Evolutionary conservation across 2,888 invertebrate species (phyloP).

Genomic region (Sinhomidia bicolor): DNA sequence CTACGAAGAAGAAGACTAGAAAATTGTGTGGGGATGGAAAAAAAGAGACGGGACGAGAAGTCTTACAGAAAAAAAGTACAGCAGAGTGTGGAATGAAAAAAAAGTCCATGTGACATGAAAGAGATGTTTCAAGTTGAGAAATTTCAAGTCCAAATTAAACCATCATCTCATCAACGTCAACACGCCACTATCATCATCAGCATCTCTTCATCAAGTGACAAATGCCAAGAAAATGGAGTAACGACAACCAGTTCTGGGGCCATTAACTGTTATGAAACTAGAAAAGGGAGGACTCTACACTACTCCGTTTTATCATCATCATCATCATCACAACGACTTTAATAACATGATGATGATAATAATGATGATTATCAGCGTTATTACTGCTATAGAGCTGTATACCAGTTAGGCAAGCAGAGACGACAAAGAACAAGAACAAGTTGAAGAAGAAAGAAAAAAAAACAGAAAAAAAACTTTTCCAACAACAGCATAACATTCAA

Average conservation of each 20-base stretch:
- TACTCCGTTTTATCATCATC: background rate
- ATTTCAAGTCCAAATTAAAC: conserved; percentile 64
- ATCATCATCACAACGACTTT: background rate
- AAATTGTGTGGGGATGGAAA: background rate
- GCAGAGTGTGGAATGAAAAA: conserved; percentile 11
- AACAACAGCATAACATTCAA: no score
- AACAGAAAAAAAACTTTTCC: conserved; percentile 17
- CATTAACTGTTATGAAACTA: conserved; percentile 51
- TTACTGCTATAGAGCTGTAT: no score
- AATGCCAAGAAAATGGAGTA: conserved; percentile 64
- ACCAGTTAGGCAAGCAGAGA: no score
- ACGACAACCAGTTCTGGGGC: conserved; percentile 27
- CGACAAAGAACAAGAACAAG: no score
- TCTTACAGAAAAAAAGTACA: no score
- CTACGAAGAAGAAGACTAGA: background rate
- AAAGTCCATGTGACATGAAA: conserved; percentile 53
- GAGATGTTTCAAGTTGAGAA: conserved; percentile 61
- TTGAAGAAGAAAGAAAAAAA: no score
- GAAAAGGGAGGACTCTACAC: conserved; percentile 45
- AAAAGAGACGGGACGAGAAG: background rate
- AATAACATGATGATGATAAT: conserved; percentile 16
- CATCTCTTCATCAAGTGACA: conserved; percentile 64
- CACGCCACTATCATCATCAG: conserved; percentile 57
- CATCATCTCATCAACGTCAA: conserved; percentile 67
- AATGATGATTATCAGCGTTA: conserved; percentile 8